phyloP scores from a whole-genome alignment of 1,140 invertebrate genomes.

The Drosophila truncata region DNA sequence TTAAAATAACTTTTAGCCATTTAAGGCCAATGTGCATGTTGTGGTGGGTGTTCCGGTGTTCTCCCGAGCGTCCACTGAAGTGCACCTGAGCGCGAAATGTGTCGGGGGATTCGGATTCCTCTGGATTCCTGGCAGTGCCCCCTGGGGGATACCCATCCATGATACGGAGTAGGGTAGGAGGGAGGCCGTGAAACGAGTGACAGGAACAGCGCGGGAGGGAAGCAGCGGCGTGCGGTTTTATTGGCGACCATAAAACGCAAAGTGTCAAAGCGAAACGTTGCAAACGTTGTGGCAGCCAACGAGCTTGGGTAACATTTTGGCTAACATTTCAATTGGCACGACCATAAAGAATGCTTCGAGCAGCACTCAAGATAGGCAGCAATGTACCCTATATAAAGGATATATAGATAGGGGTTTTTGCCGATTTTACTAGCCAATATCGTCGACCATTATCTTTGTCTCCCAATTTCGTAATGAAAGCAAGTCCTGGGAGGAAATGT shows the following conservation, averaged over 20 bases:
- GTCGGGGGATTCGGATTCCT: conserved; percentile 15
- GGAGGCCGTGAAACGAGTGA: not conserved
- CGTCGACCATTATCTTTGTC: not conserved
- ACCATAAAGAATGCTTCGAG: conserved; percentile 42
- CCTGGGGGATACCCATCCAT: conserved; percentile 1
- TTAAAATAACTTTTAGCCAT: not conserved
- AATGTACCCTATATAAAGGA: not conserved
- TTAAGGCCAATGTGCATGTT: not conserved
- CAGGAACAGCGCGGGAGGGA: not conserved
- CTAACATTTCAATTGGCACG: conserved; percentile 73
- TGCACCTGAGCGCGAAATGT: conserved; percentile 69
- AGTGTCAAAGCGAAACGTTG: conserved; percentile 75
- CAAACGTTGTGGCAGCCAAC: conserved; percentile 51
- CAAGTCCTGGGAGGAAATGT: not conserved
- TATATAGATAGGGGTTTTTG: not conserved
- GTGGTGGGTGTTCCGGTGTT: conserved; percentile 1
- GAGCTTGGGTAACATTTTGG: conserved; percentile 51
- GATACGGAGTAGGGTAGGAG: not conserved
- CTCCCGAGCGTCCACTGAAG: conserved; percentile 61
- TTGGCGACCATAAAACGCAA: conserved; percentile 71
- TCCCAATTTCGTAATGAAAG: not conserved
- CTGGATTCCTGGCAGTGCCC: not conserved
- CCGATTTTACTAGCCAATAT: conserved; percentile 1
- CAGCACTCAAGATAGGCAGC: conserved; percentile 4
- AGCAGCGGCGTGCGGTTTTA: conserved; percentile 44